phyloP scores from a whole-genome alignment of 2,888 invertebrate species.

The Stegophylla sp. region DNA sequence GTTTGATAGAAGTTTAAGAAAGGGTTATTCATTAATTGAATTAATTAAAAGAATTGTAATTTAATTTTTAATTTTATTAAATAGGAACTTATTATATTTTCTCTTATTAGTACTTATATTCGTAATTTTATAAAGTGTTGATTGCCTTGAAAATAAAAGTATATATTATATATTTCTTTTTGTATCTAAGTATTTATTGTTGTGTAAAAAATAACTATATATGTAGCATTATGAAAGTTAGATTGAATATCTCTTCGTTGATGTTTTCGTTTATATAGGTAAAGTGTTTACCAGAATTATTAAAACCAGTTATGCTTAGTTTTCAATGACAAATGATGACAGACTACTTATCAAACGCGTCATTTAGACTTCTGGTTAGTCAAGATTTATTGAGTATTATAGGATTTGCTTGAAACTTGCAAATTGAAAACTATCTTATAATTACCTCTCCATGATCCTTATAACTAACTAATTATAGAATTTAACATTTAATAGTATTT shows the following conservation, averaged over 20 bases:
- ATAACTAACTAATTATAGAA: neutral
- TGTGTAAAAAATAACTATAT: conserved; percentile 29
- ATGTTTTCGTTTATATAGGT: conserved; percentile 7
- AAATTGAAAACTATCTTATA: conserved; percentile 17
- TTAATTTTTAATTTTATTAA: too few relatives aligned
- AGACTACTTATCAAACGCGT: neutral
- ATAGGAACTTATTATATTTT: neutral
- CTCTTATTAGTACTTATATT: neutral
- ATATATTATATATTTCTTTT: conserved; percentile 1
- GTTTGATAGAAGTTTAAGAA: too few relatives aligned
- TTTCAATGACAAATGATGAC: neutral
- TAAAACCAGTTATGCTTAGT: conserved; percentile 7
- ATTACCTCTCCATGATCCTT: neutral
- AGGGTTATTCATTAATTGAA: too few relatives aligned
- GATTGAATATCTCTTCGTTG: conserved; percentile 8
- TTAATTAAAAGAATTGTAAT: too few relatives aligned
- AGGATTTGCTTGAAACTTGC: neutral
- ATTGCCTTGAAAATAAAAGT: conserved; percentile 36
- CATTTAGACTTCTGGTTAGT: neutral
- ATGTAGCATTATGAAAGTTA: conserved; percentile 35
- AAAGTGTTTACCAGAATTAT: conserved; percentile 25
- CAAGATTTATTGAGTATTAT: neutral
- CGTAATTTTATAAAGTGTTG: neutral
- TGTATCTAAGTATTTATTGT: neutral
- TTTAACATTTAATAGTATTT: neutral